Evolutionary conservation across 2,797 vertebrate species (phyloP).

Genomic region (Acrocephalus scirpaceus): DNA sequence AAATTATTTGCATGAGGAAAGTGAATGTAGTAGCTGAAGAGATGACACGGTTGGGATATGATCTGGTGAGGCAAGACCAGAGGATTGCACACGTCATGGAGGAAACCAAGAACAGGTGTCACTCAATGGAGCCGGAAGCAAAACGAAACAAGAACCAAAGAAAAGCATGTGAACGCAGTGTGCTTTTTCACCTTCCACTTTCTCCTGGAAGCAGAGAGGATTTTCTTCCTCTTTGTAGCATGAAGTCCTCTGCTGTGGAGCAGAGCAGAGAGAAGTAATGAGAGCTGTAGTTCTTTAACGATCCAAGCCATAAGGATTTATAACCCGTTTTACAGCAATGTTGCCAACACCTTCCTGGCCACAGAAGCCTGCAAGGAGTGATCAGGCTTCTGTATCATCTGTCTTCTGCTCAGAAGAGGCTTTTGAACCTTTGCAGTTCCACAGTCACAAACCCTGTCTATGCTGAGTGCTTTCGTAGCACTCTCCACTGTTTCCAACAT

Average conservation of each 20-base stretch:
- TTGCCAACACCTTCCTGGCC: neutral
- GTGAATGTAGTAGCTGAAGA: neutral
- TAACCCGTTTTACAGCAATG: neutral
- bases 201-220: neutral
- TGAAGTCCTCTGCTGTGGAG: neutral
- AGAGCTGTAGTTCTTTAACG: neutral
- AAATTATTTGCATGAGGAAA: neutral
- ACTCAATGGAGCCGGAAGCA: neutral
- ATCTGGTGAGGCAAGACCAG: neutral
- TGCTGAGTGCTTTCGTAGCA: neutral
- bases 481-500: neutral
- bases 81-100: neutral
- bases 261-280: neutral
- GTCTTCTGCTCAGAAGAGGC: neutral
- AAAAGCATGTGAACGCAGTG: accelerated
- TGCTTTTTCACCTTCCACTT: neutral
- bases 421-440: neutral
- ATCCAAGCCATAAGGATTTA: constrained; percentile 10
- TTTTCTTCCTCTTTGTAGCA: neutral
- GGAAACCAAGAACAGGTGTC: neutral
- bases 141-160: neutral
- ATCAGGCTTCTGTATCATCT: neutral
- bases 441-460: neutral
- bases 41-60: neutral
- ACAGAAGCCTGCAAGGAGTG: neutral